A percentile compares a stretch with the other conserved stretches of the same genome.
Conservation (phyloP, 2,113 vertebrate genomes). For the Balaeniceps rex region DNA sequence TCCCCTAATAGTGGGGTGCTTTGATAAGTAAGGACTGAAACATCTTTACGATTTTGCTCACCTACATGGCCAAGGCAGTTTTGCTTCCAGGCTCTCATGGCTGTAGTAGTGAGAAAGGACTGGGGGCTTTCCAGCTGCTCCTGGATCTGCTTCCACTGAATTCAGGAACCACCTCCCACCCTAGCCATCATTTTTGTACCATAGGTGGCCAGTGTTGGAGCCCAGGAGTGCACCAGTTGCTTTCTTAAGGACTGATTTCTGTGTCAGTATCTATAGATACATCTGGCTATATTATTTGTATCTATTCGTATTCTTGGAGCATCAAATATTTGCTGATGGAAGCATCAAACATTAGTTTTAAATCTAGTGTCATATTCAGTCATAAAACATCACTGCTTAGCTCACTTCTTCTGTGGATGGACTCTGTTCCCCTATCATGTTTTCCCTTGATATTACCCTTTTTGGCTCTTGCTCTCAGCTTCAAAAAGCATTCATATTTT, state of each 20-base stretch:
- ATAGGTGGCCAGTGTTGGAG: fast-evolving
- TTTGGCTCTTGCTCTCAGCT: not conserved
- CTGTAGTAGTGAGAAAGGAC: not conserved
- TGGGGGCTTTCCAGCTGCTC: not conserved
- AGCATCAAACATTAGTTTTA: not conserved
- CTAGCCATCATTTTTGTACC: not conserved
- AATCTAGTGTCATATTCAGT: not conserved
- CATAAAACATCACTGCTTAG: not conserved
- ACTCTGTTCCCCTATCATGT: not conserved
- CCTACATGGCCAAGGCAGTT: not conserved
- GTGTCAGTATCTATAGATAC: not conserved
- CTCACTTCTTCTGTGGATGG: not conserved
- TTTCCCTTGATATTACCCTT: not conserved
- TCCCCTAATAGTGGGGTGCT: not conserved
- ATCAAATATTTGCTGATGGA: not conserved
- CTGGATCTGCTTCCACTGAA: not conserved
- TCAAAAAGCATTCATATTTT: not conserved
- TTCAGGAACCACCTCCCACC: not conserved
- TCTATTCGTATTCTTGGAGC: not conserved
- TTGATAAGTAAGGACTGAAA: not conserved
- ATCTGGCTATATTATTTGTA: not conserved
- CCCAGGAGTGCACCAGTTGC: not conserved
- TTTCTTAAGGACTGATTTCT: not conserved
- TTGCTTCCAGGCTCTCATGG: not conserved
- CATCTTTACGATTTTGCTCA: not conserved